phyloP scores from a whole-genome alignment of 2,797 vertebrate species.

The Darevskia mixta region DNA sequence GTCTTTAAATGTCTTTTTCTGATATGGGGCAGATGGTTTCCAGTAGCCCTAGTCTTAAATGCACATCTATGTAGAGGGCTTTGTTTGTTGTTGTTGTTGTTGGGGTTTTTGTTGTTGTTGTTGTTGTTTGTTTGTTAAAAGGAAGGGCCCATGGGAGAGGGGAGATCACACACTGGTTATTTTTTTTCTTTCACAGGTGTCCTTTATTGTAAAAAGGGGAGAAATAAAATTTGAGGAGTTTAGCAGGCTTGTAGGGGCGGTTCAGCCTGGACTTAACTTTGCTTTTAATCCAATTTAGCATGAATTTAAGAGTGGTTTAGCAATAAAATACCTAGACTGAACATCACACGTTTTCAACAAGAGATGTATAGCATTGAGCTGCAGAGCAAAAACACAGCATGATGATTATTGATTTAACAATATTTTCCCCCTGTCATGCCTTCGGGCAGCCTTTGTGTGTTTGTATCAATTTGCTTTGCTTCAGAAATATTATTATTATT shows the following conservation, averaged over 20 bases:
- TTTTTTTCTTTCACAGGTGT: neutral
- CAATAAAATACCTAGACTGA: neutral
- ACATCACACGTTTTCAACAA: neutral
- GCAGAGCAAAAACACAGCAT: neutral
- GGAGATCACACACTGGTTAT: neutral
- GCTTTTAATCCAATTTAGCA: slow-evolving; percentile 29
- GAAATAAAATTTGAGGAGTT: neutral
- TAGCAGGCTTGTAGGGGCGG: neutral
- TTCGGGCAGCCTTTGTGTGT: neutral
- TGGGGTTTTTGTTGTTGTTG: too few relatives aligned
- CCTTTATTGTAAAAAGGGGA: neutral
- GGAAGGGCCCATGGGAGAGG: neutral
- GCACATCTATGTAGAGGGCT: neutral
- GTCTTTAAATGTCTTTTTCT: neutral
- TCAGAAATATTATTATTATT: neutral
- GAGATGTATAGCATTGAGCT: neutral
- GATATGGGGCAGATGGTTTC: neutral
- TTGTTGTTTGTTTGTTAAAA: neutral
- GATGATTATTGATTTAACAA: neutral
- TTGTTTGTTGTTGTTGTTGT: neutral
- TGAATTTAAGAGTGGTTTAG: slow-evolving; percentile 6
- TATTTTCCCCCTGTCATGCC: neutral
- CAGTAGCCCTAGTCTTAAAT: neutral
- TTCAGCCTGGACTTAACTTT: slow-evolving; percentile 5
- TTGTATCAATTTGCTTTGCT: slow-evolving; percentile 9